Evolutionary conservation across 1,140 invertebrate species (phyloP), one percentile per base, ranked within the genome.

Genomic region (Drosophila ohnishii): DNA sequence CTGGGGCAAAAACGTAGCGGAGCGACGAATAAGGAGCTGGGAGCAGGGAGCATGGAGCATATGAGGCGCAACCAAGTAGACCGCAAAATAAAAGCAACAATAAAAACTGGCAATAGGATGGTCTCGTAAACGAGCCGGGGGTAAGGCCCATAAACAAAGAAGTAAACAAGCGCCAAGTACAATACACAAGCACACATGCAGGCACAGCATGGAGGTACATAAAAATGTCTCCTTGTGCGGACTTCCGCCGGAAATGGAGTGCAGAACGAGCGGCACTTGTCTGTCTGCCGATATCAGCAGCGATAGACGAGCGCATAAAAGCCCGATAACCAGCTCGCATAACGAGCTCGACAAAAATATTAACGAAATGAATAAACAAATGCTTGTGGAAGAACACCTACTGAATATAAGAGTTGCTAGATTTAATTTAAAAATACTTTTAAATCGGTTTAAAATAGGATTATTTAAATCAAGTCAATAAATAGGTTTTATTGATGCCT

Each of bases 41-140:
- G 58, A 63, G 28, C 70, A 57, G 19, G 47, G 42, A 72, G 14
- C 78, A 61, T 37, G 61, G 48, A 75, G 58, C 81, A 86, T 82
- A 87, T 85, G 82, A 82, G 83, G 65, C 73, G 75, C 65, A 76
- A 72, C 63, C 70, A 66, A 75, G 70, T 45, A 72, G 66, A 73
- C 82, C 82, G 71, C 84, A 87, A 79, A 87, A 87, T 86, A 86
- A 86, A 83, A 82, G 83, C 70, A 65, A 77, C 86, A 88, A 88
- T 81, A 83, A 78, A 86, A 73, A 48, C 62, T 39, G 60, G 56
- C 61, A 82, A 50, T 59, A 51, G 65, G 37, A 53, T 25, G 65
- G 47, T 37, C 47, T 66, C 62, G 65, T 34, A 65, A 65, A 70
- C 48, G 57, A 53, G 73, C 40, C 42, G 64, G 82, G 64, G 75